Base-by-base conservation (phyloP, 2,797 vertebrate species). In the Spondyliosoma cantharus region DNA sequence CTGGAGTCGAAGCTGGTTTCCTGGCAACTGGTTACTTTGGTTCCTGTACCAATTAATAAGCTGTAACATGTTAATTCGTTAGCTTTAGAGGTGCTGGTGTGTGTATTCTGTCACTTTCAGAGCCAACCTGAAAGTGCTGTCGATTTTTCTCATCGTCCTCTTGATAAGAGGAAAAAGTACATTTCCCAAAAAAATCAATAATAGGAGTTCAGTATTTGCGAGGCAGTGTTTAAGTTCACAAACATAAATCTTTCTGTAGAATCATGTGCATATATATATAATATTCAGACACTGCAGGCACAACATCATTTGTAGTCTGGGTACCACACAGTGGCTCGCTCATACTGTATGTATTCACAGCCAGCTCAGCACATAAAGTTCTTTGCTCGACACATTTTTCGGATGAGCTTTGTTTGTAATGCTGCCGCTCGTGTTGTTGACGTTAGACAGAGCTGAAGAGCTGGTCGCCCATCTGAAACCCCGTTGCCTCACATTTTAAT, bases 401-500 rank as follows among this genome's bases (percentile, higher is more conserved):
- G 29, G 71, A 45, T 45, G 20, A 14, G 22, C 22, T 54, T 67
- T 63, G 48, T 67, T 65, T 3, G 13, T 29, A 25, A 15, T 46
- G 20, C 52, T 25, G 27, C 19, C 25, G 61, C 46, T 77, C 29
- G 12, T 58, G 29, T 52, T 58, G 58, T 27, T 53, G 11, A 37
- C 58, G 24, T 57, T 27, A 7, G 27, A 71, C 27, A 50, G 43
- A 70, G 42, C 71, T 78, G 22, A n/a, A 42, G 22, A 32, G 70
- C 59, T 66, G 46, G 22, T 46, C 46, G 25, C 27, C 19, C 27
- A 5, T 74, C 56, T 61, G 24, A 80, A 73, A 73, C 48, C 49
- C n/a, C 42, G 37, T 32, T 48, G 37, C 66, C 59, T 67, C 37
- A 24, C n/a, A 73, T 73, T 75, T 75, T 56, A 74, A 56, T 45